Evolutionary conservation across 35 echinoderm and acorn worm genomes (phyloP).

Genomic region (Ophioderma brevispina): DNA sequence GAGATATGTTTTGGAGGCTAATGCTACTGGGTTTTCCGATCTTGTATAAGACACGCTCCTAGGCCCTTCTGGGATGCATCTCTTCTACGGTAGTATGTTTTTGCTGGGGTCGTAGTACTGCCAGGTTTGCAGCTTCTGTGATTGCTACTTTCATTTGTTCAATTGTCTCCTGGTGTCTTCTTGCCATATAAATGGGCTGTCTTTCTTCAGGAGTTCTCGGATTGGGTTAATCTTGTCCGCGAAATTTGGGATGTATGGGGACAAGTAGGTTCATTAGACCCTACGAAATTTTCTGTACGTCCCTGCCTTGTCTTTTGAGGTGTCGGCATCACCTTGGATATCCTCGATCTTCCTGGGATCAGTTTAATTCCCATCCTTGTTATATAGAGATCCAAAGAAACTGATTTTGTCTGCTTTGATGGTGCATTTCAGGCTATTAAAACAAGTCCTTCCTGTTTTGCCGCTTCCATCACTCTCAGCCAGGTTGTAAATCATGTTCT

Average conservation of each 20-base stretch:
- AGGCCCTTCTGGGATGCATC: slow-evolving; percentile 54
- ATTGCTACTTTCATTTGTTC: slow-evolving; percentile 24
- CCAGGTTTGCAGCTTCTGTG: background rate
- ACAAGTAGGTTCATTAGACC: slow-evolving; percentile 34
- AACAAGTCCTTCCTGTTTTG: too few relatives aligned
- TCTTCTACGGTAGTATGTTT: background rate
- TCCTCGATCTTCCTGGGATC: slow-evolving; percentile 35
- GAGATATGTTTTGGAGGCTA: too few relatives aligned
- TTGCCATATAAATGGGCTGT: slow-evolving; percentile 44
- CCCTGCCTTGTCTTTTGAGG: slow-evolving; percentile 37
- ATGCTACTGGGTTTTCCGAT: too few relatives aligned
- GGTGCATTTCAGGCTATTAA: too few relatives aligned
- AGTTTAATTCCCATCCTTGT: slow-evolving; percentile 9
- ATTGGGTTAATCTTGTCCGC: slow-evolving; percentile 36
- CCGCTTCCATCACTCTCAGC: too few relatives aligned
- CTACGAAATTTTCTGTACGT: slow-evolving; percentile 39
- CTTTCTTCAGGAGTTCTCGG: slow-evolving; percentile 42
- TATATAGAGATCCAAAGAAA: slow-evolving; percentile 56
- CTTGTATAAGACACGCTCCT: slow-evolving; percentile 49
- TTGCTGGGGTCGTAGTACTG: slow-evolving; percentile 37
- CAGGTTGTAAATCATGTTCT: too few relatives aligned
- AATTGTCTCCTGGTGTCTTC: slow-evolving; percentile 51
- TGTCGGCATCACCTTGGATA: slow-evolving; percentile 21
- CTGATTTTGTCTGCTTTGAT: slow-evolving; percentile 49
- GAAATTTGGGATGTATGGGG: slow-evolving; percentile 50